Percentiles rank a stretch among this genome's conserved stretches.
phyloP scores from a whole-genome alignment of 2,113 vertebrate genomes.

The Nansenia antarctica region DNA sequence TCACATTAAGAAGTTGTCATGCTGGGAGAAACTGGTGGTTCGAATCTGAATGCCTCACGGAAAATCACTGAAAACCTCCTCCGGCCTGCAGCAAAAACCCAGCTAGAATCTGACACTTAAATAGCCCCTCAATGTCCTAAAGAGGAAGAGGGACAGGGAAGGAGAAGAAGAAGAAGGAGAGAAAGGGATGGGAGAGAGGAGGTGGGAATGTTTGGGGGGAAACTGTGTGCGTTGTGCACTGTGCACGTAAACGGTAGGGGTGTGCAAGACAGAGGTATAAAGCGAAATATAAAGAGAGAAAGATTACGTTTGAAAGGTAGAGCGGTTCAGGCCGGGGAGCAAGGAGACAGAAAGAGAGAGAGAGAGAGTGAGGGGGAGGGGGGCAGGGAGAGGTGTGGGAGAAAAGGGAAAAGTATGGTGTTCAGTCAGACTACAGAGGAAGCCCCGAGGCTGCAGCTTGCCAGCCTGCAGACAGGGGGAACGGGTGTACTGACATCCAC shows the following conservation, averaged over 20 bases:
- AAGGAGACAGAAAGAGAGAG: background rate
- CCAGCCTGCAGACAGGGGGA: background rate
- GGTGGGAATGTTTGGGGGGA: too few relatives aligned
- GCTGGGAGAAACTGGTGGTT: background rate
- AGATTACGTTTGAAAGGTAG: background rate
- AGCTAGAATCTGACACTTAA: too few relatives aligned
- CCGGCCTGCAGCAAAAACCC: too few relatives aligned
- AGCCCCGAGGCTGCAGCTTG: background rate
- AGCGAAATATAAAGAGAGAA: background rate
- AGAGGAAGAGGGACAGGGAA: slow-evolving; percentile 2
- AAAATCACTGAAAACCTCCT: too few relatives aligned
- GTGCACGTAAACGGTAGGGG: background rate
- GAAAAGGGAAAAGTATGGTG: background rate
- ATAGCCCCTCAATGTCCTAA: background rate
- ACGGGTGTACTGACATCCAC: background rate
- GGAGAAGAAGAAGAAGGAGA: too few relatives aligned
- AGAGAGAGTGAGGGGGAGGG: background rate
- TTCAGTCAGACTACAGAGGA: background rate
- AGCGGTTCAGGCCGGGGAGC: background rate
- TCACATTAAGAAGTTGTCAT: background rate
- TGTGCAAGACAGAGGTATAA: background rate
- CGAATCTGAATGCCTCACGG: too few relatives aligned
- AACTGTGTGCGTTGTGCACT: background rate
- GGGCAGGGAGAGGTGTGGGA: background rate
- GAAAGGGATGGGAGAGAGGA: background rate